A percentile compares a stretch with the other conserved stretches of the same genome.
These are phyloP conservation scores for Tachina grossa DNA, from an alignment of 2,888 invertebrate species.

Conservation along the genomic window DNA sequence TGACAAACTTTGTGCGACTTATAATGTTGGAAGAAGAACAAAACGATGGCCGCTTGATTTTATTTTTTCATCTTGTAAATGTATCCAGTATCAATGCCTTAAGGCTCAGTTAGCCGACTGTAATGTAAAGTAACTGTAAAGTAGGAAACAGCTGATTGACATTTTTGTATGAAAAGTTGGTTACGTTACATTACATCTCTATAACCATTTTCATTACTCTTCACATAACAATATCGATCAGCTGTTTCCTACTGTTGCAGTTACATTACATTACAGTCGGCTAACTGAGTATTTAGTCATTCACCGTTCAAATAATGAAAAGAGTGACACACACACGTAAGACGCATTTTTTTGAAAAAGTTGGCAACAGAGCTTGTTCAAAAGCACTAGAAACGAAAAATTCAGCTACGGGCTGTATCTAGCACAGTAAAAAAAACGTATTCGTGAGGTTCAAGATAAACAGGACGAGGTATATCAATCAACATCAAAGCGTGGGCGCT, in stretches of 20 bases:
- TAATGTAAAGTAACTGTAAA: too few relatives aligned
- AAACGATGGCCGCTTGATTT: slow-evolving; percentile 43
- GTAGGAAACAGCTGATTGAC: too few relatives aligned
- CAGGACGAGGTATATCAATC: not conserved
- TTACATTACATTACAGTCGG: too few relatives aligned
- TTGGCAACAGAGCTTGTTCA: slow-evolving; percentile 48
- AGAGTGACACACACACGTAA: slow-evolving; percentile 51
- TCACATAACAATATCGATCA: too few relatives aligned
- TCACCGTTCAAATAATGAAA: slow-evolving; percentile 52
- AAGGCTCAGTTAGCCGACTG: too few relatives aligned
- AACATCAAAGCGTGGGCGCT: not conserved
- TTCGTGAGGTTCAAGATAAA: slow-evolving; percentile 12
- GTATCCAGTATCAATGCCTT: slow-evolving; percentile 41
- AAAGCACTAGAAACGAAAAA: slow-evolving; percentile 18
- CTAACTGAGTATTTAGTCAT: too few relatives aligned
- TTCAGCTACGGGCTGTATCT: not conserved
- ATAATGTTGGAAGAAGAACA: slow-evolving; percentile 51
- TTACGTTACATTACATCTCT: too few relatives aligned
- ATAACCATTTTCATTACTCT: too few relatives aligned
- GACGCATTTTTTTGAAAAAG: slow-evolving; percentile 60
- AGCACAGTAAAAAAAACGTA: slow-evolving; percentile 7
- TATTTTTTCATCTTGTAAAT: slow-evolving; percentile 47
- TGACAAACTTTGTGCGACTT: slow-evolving; percentile 40
- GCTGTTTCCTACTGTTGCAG: too few relatives aligned
- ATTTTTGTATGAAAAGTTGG: too few relatives aligned